Evolutionary conservation across 2,888 invertebrate genomes (phyloP).

Genomic region (Dasysyrphus albostriatus): DNA sequence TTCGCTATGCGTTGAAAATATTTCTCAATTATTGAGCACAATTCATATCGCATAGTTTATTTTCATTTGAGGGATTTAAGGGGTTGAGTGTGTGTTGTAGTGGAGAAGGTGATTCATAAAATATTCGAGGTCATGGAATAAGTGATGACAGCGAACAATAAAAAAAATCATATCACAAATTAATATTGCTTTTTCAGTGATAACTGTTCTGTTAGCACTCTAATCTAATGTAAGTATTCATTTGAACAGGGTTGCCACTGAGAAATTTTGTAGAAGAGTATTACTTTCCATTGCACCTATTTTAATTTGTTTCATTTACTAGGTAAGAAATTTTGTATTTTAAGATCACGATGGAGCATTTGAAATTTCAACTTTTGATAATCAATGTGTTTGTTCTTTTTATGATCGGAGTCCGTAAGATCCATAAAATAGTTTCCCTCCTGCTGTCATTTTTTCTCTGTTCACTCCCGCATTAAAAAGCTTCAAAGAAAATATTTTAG

Average conservation of each 20-base stretch:
- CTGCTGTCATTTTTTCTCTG: no score
- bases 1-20: background rate
- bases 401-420: no score
- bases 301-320: no score
- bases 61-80: background rate
- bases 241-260: conserved; percentile 4
- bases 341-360: no score
- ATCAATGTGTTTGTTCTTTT: no score
- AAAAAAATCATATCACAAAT: conserved; percentile 60
- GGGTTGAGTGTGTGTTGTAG: background rate
- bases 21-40: conserved; percentile 8
- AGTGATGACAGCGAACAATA: conserved; percentile 16
- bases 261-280: background rate
- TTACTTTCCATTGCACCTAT: background rate
- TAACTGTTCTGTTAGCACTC: conserved; percentile 68
- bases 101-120: conserved; percentile 34
- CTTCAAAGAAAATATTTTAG: no score
- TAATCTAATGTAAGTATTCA: conserved; percentile 39
- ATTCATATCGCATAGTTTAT: conserved; percentile 21
- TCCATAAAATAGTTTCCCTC: no score
- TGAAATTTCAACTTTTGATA: no score
- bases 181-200: conserved; percentile 64
- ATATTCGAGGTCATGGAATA: conserved; percentile 54
- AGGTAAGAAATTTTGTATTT: no score
- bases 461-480: no score